Base-by-base conservation (phyloP, 2,888 invertebrate genomes). In the Campoplex capitator region DNA sequence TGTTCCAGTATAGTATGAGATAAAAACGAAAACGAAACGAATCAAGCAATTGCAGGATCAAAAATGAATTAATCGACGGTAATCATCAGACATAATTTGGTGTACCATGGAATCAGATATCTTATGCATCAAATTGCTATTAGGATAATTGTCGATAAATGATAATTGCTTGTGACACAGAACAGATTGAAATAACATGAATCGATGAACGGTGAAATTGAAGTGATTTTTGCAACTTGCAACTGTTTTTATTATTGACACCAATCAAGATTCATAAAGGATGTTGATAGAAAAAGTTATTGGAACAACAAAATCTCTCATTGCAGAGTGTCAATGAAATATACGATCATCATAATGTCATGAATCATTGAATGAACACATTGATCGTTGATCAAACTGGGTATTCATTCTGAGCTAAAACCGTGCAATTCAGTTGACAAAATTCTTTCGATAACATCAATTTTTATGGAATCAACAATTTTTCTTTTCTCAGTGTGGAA, bases 401-500 rank as follows among this genome's bases (percentile, higher is more conserved):
- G 23, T 0, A 23, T 23, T 23, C 23, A 23, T 23, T 23, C 23
- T 23, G 23, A 23, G 23, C 23, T 23, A 23, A 0, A 23, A 23
- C 23, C 23, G 23, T 23, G 23, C 23, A 23, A 23, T 23, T 23
- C 23, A 23, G 23, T 23, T 23, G 23, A 23, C 23, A 23, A 23
- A 23, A 23, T 23, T 23, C 23, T 23, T 23, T 0, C 23, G 23
- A 23, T 23, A 23, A 23, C 23, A 23, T 23, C 23, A 23, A 23
- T 23, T 23, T 23, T 23, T 23, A 23, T 23, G 23, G 23, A 23
- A 23, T 23, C 23, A 23, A 23, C 23, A 23, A 23, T 23, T 23
- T 23, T 23, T 23, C 23, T 23, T 23, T 23, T 51, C 68, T 78
- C 82, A 83, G 38, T 82, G 82, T 68, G 82, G 78, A 84, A 58